These are phyloP conservation scores for Lethenteron camtschaticum DNA, from an alignment of 2,113 vertebrate species.

Conservation along the genomic window DNA sequence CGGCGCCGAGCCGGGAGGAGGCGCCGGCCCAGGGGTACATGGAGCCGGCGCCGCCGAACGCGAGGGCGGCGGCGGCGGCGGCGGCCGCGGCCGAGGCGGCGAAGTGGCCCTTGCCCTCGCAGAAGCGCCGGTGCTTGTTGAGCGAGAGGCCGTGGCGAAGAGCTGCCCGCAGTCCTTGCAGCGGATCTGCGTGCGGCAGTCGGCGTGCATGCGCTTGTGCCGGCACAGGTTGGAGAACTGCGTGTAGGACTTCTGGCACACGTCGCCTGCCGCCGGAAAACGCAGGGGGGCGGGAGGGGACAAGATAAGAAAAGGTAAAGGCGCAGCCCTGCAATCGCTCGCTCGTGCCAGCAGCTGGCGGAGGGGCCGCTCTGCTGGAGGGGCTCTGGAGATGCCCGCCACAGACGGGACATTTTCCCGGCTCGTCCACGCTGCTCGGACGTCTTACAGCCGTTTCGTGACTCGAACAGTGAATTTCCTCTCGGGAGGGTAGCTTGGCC, in stretches of 20 bases:
- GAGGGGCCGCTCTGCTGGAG: no score
- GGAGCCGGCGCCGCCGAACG: neutral
- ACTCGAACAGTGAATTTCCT: no score
- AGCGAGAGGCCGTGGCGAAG: conserved; percentile 99
- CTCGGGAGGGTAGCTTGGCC: no score
- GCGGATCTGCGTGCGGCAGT: conserved; percentile 98
- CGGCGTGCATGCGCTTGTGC: conserved; percentile 98
- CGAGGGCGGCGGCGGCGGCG: conserved; percentile 11
- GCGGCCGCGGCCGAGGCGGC: conserved; percentile 1
- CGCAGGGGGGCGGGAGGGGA: neutral
- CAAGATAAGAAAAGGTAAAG: no score
- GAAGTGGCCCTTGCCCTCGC: conserved; percentile 95
- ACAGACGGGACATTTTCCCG: no score
- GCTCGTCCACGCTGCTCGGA: no score
- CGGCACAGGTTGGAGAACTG: conserved; percentile 99
- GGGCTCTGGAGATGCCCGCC: no score
- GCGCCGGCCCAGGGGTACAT: neutral
- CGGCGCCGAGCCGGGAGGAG: neutral
- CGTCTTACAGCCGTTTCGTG: no score
- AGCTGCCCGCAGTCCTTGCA: conserved; percentile 99
- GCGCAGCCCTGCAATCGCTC: no score
- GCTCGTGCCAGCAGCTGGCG: no score
- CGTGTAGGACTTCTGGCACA: conserved; percentile 99
- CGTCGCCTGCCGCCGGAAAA: conserved; percentile 53
- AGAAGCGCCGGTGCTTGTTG: conserved; percentile 98